These are phyloP conservation scores for Hirtodrosophila trivittata DNA, from an alignment of 2,888 invertebrate genomes.

Conservation along the genomic window DNA sequence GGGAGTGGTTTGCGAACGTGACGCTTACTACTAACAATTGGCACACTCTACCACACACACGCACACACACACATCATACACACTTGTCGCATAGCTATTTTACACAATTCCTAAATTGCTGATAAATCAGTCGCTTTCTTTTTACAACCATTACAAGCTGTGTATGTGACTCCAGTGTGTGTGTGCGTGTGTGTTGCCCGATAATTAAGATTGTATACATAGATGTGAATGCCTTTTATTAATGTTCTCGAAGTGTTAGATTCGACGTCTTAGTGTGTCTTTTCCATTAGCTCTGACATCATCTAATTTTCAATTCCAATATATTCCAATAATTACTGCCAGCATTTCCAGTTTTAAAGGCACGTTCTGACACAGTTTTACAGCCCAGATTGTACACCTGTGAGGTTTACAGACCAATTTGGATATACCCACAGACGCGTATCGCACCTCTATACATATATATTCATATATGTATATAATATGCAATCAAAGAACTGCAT, in stretches of 20 bases:
- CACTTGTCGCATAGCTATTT: conserved; percentile 45
- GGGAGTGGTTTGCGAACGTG: conserved; percentile 43
- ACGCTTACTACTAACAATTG: conserved; percentile 55
- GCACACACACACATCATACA: conserved; percentile 10
- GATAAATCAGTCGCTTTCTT: conserved; percentile 72
- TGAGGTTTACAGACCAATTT: conserved; percentile 26
- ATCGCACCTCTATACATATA: background rate
- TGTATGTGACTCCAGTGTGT: conserved; percentile 9
- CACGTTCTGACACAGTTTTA: conserved; percentile 38
- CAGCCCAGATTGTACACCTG: conserved; percentile 42
- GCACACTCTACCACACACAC: conserved; percentile 49
- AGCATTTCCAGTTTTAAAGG: conserved; percentile 27
- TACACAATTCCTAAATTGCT: conserved; percentile 64
- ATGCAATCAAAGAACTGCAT: too few species aligned
- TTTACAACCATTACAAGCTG: conserved; percentile 23
- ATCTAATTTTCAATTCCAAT: conserved; percentile 43
- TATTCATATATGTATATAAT: too few species aligned
- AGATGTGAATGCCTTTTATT: background rate
- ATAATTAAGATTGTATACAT: background rate
- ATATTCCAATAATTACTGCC: conserved; percentile 36
- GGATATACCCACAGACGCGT: background rate
- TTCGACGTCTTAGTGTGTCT: conserved; percentile 2
- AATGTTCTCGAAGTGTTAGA: background rate
- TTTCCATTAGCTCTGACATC: conserved; percentile 32
- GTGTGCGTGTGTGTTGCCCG: conserved; percentile 15